Evolutionary conservation across 2,113 vertebrate genomes (phyloP).

Genomic region (Neopipo cinnamomea): DNA sequence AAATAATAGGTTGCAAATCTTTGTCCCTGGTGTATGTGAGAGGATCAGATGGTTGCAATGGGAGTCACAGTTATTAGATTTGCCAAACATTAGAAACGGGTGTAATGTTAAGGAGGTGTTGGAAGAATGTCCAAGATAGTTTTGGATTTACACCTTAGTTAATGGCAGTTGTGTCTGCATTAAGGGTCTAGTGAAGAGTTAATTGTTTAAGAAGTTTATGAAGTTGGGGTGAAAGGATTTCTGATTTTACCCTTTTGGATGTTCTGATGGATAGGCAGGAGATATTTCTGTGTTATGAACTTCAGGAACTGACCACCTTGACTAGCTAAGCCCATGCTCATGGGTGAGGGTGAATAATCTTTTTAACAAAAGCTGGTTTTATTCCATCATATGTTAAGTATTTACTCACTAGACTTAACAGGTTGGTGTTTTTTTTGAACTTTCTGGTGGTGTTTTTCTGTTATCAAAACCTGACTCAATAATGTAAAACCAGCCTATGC

Average conservation of each 20-base stretch:
- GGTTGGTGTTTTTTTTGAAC: not conserved
- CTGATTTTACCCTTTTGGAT: not conserved
- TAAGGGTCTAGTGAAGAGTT: not conserved
- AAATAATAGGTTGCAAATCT: not conserved
- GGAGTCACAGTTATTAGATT: not conserved
- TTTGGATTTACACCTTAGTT: not conserved
- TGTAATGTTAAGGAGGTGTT: not conserved
- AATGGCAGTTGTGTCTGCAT: not conserved
- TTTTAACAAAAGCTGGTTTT: not conserved
- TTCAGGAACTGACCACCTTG: not conserved
- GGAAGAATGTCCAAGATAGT: not conserved
- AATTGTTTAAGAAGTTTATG: not conserved
- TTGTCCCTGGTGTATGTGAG: not conserved
- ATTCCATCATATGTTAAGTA: not conserved
- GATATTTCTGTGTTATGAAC: rapidly evolving
- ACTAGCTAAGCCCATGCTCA: not conserved
- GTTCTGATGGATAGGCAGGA: not conserved
- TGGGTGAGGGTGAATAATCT: not conserved
- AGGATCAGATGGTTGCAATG: not conserved
- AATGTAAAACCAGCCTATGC: not conserved
- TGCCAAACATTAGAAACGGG: not conserved
- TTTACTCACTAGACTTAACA: not conserved
- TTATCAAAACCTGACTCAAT: not conserved
- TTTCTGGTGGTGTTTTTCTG: not conserved
- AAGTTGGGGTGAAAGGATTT: not conserved